Base-by-base conservation (phyloP, 2,797 vertebrate genomes). In the Rhinella marina region DNA sequence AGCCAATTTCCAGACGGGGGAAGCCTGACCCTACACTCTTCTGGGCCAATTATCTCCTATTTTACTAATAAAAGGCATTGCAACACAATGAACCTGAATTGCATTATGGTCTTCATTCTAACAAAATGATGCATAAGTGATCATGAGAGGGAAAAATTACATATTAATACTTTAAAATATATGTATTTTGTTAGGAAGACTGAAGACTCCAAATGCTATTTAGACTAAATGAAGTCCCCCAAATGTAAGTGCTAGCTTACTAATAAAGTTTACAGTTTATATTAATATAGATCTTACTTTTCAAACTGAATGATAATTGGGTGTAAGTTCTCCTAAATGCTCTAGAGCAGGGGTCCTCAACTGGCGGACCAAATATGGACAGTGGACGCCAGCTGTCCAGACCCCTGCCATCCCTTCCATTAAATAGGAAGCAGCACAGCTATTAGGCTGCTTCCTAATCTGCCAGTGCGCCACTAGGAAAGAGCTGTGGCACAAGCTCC, bases 1-100 rank as follows among this genome's bases (percentile, higher is more conserved):
- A 94, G 90, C 90, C 94, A 94, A 95, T 95, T 95, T 94, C 92
- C 88, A 93, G 87, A 85, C 92, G 81, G 82, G 78, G 83, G 82
- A 91, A 93, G 93, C 92, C 94, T 89, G 91, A 72, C 89, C 93
- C 92, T 93, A 92, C 90, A 90, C 90, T 91, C 86, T 91, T 93
- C 83, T 90, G 86, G 88, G 92, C 93, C 92, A 91, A 91, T 83
- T 92, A 92, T 87, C 91, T 89, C 88, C 92, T 57, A 73, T 81
- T 54, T 81, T 61, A 80, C 54, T 62, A 41, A 76, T 77, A 61
- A 75, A 72, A 77, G 70, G 9, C 32, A 10, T 23, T 50, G 32
- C 27, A 17, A 77, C 41, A 85, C 83, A 52, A 32, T 11, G 13
- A 7, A 27, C 32, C 17, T 73, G 27, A 27, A 57, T 48, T 21